phyloP scores from a whole-genome alignment of 2,113 vertebrate genomes.

The Sphaerodactylus townsendi region DNA sequence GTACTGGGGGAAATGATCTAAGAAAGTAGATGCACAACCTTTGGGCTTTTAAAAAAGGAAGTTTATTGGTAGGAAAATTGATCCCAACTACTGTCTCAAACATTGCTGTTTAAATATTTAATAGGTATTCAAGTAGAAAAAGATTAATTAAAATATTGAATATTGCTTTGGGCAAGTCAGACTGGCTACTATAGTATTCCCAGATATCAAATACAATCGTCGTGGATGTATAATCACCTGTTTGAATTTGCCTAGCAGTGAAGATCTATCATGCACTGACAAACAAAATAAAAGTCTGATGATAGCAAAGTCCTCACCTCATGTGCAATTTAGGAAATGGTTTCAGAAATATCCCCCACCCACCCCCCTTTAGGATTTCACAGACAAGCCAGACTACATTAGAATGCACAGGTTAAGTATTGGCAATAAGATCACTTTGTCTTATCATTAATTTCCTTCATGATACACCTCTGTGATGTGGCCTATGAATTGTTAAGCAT shows the following conservation, averaged over 20 bases:
- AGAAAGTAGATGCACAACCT: conserved; percentile 30
- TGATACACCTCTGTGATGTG: not conserved
- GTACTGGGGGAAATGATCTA: not conserved
- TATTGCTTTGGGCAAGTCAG: conserved; percentile 63
- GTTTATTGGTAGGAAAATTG: conserved; percentile 74
- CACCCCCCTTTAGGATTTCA: conserved; percentile 61
- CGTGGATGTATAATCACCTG: conserved; percentile 19
- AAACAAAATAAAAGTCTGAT: not conserved
- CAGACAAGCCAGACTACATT: conserved; percentile 34
- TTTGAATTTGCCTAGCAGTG: not conserved
- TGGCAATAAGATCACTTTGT: conserved; percentile 28
- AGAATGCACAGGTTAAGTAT: conserved; percentile 32
- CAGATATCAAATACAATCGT: conserved; percentile 26
- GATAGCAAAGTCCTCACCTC: not conserved
- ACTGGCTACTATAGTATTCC: conserved; percentile 48
- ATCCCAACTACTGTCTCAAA: conserved; percentile 63
- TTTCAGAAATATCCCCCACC: conserved; percentile 54
- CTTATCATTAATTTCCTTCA: not conserved
- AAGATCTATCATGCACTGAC: conserved; percentile 2
- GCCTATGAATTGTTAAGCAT: conserved; percentile 1
- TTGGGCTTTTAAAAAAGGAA: conserved; percentile 53
- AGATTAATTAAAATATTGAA: conserved; percentile 52
- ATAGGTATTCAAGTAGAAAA: conserved; percentile 71
- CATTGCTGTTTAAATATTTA: conserved; percentile 60
- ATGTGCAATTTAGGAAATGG: conserved; percentile 11